phyloP scores from a whole-genome alignment of 2,113 vertebrate genomes.

The Barbus barbus region DNA sequence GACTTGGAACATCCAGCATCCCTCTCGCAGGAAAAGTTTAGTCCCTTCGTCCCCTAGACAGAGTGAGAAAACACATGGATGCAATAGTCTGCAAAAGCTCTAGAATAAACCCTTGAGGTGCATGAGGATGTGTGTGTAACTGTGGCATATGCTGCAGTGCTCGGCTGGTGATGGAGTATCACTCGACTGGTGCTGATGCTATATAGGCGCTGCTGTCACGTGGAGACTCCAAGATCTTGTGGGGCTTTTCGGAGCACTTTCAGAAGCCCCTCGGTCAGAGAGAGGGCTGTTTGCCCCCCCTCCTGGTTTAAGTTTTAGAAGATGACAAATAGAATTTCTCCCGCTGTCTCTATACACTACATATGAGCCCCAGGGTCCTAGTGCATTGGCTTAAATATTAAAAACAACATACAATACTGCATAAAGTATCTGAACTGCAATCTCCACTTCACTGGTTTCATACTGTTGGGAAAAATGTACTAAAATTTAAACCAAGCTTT shows the following conservation, averaged over 20 bases:
- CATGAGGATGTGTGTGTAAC: slow-evolving; percentile 52
- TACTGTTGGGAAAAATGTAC: not conserved
- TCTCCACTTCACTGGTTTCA: not conserved
- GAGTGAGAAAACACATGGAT: slow-evolving; percentile 38
- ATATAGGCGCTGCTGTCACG: slow-evolving; percentile 78
- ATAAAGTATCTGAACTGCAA: not conserved
- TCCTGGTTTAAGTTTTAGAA: slow-evolving; percentile 68
- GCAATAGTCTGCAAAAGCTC: slow-evolving; percentile 26
- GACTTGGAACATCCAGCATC: slow-evolving; percentile 74
- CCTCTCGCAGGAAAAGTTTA: slow-evolving; percentile 65
- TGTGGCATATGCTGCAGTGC: slow-evolving; percentile 63
- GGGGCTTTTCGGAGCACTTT: slow-evolving; percentile 54
- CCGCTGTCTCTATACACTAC: slow-evolving; percentile 53
- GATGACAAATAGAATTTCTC: slow-evolving; percentile 67
- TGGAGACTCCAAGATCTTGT: slow-evolving; percentile 67
- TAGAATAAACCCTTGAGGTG: slow-evolving; percentile 49
- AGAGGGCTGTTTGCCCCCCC: slow-evolving; percentile 18
- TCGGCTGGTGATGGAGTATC: slow-evolving; percentile 64
- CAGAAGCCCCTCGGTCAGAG: slow-evolving; percentile 43
- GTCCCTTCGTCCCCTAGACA: slow-evolving; percentile 33
- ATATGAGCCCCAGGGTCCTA: slow-evolving; percentile 71
- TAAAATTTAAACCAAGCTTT: not conserved
- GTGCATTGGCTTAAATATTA: slow-evolving; percentile 42
- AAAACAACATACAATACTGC: not conserved
- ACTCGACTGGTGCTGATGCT: slow-evolving; percentile 80